phyloP scores from a whole-genome alignment of 1,140 invertebrate genomes.

The Eumeta japonica region DNA sequence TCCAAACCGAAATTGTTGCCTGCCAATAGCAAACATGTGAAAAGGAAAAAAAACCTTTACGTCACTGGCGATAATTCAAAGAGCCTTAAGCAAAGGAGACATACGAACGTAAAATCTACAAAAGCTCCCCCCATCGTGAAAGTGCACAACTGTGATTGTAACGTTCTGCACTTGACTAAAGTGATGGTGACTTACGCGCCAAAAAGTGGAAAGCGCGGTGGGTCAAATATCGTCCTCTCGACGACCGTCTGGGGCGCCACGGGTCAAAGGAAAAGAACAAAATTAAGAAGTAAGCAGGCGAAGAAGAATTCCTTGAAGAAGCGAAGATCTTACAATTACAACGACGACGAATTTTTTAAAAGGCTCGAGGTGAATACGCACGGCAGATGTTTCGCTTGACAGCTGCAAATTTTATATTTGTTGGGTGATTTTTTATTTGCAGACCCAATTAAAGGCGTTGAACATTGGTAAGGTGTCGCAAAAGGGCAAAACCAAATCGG shows the following conservation, averaged over 20 bases:
- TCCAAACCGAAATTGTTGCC: constrained; percentile 38
- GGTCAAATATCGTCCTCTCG: constrained; percentile 31
- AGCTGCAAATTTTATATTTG: too few species aligned
- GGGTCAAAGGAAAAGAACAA: constrained; percentile 31
- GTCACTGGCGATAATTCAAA: constrained; percentile 21
- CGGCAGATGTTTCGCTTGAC: too few species aligned
- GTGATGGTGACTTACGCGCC: constrained; percentile 37
- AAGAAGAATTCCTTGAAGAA: constrained; percentile 23
- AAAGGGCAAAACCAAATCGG: constrained; percentile 31
- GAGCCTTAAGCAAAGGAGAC: constrained; percentile 17
- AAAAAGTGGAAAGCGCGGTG: constrained; percentile 30
- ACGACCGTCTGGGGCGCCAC: constrained; percentile 29
- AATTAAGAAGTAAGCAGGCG: constrained; percentile 25
- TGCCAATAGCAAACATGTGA: constrained; percentile 16
- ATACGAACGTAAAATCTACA: constrained; percentile 19
- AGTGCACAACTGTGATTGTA: constrained; percentile 26
- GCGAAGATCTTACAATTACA: constrained; percentile 20
- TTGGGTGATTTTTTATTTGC: constrained; percentile 7
- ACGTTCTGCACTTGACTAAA: constrained; percentile 32
- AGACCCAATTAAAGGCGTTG: constrained; percentile 50
- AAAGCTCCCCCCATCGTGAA: constrained; percentile 14
- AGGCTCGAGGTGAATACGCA: constrained; percentile 50
- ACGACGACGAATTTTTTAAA: constrained; percentile 43
- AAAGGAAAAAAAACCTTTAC: constrained; percentile 21
- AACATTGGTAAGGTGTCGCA: constrained; percentile 33